These are phyloP conservation scores for Kryptopterus vitreolus DNA, from an alignment of 2,797 vertebrate genomes.

Conservation along the genomic window DNA sequence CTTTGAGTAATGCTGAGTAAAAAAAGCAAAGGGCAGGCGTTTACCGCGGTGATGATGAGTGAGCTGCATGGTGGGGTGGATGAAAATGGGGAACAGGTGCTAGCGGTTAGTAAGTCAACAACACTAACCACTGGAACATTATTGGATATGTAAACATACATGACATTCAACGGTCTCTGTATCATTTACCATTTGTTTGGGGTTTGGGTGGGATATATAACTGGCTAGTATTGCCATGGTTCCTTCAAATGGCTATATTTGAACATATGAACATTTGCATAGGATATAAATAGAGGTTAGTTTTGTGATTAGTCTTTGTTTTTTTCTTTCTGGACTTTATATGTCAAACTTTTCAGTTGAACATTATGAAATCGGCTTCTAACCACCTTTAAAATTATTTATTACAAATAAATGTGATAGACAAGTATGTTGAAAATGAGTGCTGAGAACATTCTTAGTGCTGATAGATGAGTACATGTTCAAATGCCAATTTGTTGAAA, in stretches of 20 bases:
- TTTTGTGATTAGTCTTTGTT: background rate
- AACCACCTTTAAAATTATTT: background rate
- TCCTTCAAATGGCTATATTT: background rate
- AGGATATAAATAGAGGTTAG: background rate
- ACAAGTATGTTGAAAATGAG: slow-evolving; percentile 19
- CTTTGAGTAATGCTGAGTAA: background rate
- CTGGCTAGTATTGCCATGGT: background rate
- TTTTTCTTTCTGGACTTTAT: background rate
- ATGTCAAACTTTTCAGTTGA: background rate
- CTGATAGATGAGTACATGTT: slow-evolving; percentile 15
- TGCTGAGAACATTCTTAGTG: no score
- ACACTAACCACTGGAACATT: background rate
- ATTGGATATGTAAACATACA: slow-evolving; percentile 10
- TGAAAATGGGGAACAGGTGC: background rate
- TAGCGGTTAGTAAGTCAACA: slow-evolving; percentile 13
- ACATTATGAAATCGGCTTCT: background rate
- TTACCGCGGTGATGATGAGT: background rate
- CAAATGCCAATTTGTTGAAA: slow-evolving; percentile 7
- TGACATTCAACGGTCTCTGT: background rate
- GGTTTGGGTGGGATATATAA: background rate
- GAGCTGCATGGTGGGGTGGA: background rate
- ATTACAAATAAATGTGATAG: background rate
- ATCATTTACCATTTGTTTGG: background rate
- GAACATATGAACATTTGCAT: background rate
- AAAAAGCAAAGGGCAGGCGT: background rate